phyloP scores from a whole-genome alignment of 2,888 invertebrate species.

The Agriopis marginaria region DNA sequence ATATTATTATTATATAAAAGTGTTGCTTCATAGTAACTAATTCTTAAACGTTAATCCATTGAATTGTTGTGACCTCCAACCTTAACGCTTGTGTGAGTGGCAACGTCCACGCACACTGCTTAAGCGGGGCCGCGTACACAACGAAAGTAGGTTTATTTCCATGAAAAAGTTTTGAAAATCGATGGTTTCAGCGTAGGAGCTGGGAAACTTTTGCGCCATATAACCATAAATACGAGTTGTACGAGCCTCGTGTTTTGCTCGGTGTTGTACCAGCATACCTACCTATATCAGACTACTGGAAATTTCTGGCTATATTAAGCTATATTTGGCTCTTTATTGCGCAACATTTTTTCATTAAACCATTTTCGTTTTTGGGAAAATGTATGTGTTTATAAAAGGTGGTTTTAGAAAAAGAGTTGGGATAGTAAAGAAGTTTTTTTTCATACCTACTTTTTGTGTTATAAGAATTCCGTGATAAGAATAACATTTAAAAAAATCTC shows the following conservation, averaged over 20 bases:
- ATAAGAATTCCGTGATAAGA: too few relatives aligned
- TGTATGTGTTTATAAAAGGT: neutral
- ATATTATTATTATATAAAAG: neutral
- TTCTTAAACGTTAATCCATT: conserved; percentile 49
- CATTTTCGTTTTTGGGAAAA: conserved; percentile 17
- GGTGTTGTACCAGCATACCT: conserved; percentile 59
- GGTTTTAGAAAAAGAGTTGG: too few relatives aligned
- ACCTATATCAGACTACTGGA: conserved; percentile 56
- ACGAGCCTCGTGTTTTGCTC: conserved; percentile 77
- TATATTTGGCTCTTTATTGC: conserved; percentile 58
- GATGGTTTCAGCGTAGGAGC: conserved; percentile 86
- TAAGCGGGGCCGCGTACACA: conserved; percentile 66
- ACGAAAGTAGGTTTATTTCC: conserved; percentile 86
- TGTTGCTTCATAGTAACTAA: neutral
- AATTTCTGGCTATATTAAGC: conserved; percentile 68
- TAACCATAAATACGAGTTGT: conserved; percentile 81
- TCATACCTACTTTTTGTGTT: too few relatives aligned
- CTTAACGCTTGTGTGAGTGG: conserved; percentile 60
- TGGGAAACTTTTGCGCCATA: conserved; percentile 83
- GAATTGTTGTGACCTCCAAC: conserved; percentile 75
- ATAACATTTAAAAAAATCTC: too few relatives aligned
- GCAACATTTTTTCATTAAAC: conserved; percentile 51
- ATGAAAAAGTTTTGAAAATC: conserved; percentile 87
- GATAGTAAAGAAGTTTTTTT: too few relatives aligned
- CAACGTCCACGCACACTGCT: conserved; percentile 66